Base-by-base conservation (phyloP, 2,888 invertebrate genomes). In the Ganaspis brasiliensis region DNA sequence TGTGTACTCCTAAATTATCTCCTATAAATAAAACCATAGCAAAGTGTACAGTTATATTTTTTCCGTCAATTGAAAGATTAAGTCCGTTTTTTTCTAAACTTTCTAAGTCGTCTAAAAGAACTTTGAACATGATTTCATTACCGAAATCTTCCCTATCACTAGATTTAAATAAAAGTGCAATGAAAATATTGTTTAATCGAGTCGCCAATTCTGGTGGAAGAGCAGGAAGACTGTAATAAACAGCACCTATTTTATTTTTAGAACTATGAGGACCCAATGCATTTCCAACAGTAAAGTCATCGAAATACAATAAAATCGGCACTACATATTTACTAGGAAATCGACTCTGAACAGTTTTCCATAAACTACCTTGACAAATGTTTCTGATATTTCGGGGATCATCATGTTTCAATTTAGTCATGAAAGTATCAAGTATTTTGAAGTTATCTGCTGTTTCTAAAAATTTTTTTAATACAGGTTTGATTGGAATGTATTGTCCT, bases 1-100 rank as follows among this genome's bases (percentile, higher is more conserved):
- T 45, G 61, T 82, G 80, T 6, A 82, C 70, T 4, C 79, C 81
- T 45, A 81, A 63, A 72, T 84, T 82, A 26, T 84, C 82, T 10
- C 79, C 82, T 14, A 80, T 21, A 55, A 83, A 70, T 24, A 67
- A 59, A 55, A 67, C 57, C 24, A 79, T 35, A 21, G 76, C 76
- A 74, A 79, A 81, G 52, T 74, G 16, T 49, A 49, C 6, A n/a
- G 3, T 14, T n/a, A 49, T 16, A 0, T 73, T 67, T 57, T 63
- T 31, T 8, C 52, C 52, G n/a, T 49, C 49, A 49, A 49, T 16
- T 49, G 14, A 21, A 56, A 56, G 8, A 21, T 8, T 5, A 24
- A 56, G 12, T 45, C 67, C 49, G 56, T 70, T 12, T 59, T 73
- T 49, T 72, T 49, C 16, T 40, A 74, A 37, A 52, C 56, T 70